These are phyloP conservation scores for Alethe castanea DNA, from an alignment of 2,113 vertebrate species.

Conservation along the genomic window DNA sequence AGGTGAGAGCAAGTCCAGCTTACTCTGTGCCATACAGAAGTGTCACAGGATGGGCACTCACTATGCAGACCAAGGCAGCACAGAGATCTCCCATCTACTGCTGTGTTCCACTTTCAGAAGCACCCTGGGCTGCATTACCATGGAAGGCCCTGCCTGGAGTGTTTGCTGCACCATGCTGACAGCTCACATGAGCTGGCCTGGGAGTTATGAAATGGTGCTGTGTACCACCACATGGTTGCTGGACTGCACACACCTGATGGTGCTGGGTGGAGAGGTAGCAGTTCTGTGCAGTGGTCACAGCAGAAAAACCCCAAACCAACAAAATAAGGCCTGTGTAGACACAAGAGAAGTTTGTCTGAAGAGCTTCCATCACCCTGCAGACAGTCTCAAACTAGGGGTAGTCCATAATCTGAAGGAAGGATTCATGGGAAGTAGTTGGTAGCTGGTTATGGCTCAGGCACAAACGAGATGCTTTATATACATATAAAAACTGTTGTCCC, in stretches of 20 bases:
- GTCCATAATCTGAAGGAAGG: neutral
- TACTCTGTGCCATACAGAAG: neutral
- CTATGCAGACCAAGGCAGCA: neutral
- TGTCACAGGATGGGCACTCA: neutral
- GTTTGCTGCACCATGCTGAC: neutral
- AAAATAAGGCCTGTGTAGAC: neutral
- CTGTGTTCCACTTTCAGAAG: neutral
- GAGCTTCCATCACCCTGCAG: neutral
- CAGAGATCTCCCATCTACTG: neutral
- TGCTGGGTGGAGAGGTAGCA: neutral
- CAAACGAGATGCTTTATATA: accelerated
- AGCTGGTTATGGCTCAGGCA: neutral
- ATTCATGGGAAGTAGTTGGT: neutral
- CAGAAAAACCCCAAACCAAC: neutral
- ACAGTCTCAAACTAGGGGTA: neutral
- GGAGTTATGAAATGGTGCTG: neutral
- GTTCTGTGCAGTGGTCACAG: neutral
- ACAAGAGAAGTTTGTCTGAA: neutral
- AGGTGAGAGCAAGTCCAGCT: neutral
- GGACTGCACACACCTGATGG: neutral
- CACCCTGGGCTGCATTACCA: neutral
- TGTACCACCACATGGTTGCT: neutral
- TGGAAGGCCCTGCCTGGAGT: neutral
- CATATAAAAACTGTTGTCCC: neutral
- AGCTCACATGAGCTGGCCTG: neutral